These are phyloP conservation scores for Regulus satrapa DNA, from an alignment of 2,113 vertebrate species.

Conservation along the genomic window DNA sequence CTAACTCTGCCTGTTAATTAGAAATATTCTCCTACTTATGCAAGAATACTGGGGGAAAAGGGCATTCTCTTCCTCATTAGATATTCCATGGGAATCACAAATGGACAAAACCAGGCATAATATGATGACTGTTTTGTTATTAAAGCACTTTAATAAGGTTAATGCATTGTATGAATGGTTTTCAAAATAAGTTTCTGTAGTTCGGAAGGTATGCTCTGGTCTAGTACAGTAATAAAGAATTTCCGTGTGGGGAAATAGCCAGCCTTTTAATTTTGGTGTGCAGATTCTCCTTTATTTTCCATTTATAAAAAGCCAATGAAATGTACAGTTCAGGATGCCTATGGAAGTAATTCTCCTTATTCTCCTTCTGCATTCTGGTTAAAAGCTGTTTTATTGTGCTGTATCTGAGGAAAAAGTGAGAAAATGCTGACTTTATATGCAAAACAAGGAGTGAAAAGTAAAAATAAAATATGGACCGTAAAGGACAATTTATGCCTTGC, in stretches of 20 bases:
- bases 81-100: conserved; percentile 64
- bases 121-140: conserved; percentile 69
- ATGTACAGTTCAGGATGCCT: background rate
- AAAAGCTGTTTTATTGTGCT: background rate
- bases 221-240: conserved; percentile 42
- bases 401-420: background rate
- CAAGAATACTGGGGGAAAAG: conserved; percentile 57
- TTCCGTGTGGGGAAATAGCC: conserved; percentile 26
- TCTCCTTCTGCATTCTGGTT: background rate
- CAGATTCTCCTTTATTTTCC: conserved; percentile 23
- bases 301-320: background rate
- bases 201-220: conserved; percentile 9
- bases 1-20: conserved; percentile 76
- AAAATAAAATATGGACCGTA: conserved; percentile 3
- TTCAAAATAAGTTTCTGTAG: conserved; percentile 56
- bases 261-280: conserved; percentile 49
- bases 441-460: conserved; percentile 17
- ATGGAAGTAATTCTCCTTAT: background rate
- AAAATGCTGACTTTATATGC: background rate
- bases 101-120: conserved; percentile 68
- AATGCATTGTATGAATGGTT: conserved; percentile 39
- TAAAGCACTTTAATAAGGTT: conserved; percentile 70
- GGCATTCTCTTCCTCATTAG: conserved; percentile 68
- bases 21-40: conserved; percentile 73
- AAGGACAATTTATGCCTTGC: conserved; percentile 11